Evolutionary conservation across 2,113 vertebrate genomes (phyloP), one percentile per base, ranked within the genome.

Genomic region (Epinephelus cyanopodus): DNA sequence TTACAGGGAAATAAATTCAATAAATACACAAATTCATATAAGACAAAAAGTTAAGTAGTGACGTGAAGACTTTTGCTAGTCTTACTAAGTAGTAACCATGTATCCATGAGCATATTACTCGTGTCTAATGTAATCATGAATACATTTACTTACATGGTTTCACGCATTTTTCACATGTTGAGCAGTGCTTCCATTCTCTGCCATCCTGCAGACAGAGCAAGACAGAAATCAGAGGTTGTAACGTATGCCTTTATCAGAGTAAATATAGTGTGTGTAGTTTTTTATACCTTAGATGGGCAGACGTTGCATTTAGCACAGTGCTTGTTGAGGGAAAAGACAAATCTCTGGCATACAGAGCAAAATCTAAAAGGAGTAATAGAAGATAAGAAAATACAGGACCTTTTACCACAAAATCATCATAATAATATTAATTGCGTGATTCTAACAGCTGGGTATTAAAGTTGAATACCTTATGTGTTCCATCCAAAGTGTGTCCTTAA

Each of bases 231-330:
- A 23, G 67, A 75, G 69, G 37, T 4, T 21, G 85, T 37, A 74
- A 21, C 79, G 77, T 56, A 18, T 13, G 37, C 2, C 4, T 27
- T 27, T 8, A 37, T 48, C 11, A 15, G 23, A 58, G 9, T 21
- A 5, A 15, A 27, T 39, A 7, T 4, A 29, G 25, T 21, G 39
- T 3, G 19, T 45, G 19, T 21, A 27, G n/a, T 11, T 18, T 5
- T 42, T 23, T 0, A 5, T 95, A 99, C 98, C 96, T 99, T 99
- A 23, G 98, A 99, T 0, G 98, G 97, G 79, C 98, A 99, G 3
- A 95, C 86, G 68, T 96, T 90, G 89, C 98, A 99, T 45, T 93
- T 92, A 1, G 95, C 86, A 79, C 98, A 99, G 94, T 99, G 98
- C 21, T 94, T 96, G 90, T 99, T 99, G 85, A 94, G 95, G 53